Evolutionary conservation across 2,888 invertebrate species (phyloP).

Genomic region (Drosophila quinaria): DNA sequence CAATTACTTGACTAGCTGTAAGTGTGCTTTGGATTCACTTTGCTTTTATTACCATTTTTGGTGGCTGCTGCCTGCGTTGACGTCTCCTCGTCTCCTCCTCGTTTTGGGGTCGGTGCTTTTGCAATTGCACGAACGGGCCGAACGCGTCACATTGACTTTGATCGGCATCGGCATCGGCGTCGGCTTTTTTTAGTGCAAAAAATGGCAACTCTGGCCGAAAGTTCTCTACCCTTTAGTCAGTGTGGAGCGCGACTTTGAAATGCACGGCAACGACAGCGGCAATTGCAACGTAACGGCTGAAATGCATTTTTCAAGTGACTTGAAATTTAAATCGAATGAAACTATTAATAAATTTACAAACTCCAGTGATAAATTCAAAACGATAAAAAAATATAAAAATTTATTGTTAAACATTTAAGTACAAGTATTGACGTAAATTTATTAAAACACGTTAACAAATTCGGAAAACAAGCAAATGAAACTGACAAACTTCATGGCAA

Average conservation of each 20-base stretch:
- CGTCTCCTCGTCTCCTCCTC: conserved; percentile 42
- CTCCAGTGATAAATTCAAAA: conserved; percentile 21
- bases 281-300: conserved; percentile 26
- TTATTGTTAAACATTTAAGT: not conserved
- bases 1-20: not conserved
- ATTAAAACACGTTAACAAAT: not conserved
- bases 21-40: conserved; percentile 72
- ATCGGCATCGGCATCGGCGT: conserved; percentile 63
- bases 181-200: conserved; percentile 44
- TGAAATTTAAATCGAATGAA: conserved; percentile 21
- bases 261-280: conserved; percentile 65
- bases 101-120: conserved; percentile 53
- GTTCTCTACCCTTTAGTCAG: conserved; percentile 85
- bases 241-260: conserved; percentile 84
- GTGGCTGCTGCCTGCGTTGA: conserved; percentile 57
- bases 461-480: conserved; percentile 9
- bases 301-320: conserved; percentile 32
- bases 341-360: not conserved
- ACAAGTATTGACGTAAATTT: not conserved
- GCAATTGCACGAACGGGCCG: conserved; percentile 61
- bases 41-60: conserved; percentile 78
- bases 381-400: not conserved
- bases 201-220: conserved; percentile 77
- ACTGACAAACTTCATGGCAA: conserved; percentile 26
- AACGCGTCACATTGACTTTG: conserved; percentile 55